Base-by-base conservation (phyloP, 1,140 invertebrate species). In the Zophobas morio region DNA sequence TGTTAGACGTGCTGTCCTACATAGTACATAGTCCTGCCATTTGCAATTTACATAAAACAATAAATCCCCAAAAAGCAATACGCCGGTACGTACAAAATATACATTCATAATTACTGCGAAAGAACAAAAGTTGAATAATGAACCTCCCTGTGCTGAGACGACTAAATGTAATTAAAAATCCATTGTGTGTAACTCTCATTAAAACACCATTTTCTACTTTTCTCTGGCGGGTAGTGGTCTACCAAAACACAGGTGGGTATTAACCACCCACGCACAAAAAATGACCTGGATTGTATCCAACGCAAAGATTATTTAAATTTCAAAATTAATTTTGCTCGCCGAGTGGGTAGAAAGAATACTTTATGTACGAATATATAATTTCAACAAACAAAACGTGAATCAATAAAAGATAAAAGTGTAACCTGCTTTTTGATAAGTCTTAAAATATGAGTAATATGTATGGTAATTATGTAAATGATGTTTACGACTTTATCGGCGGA, bases 141-240 rank as follows among this genome's bases (percentile, higher is more conserved):
- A 20, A 51, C 6, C 20, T 51, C 49, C 49, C 49, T 51, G 2
- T 2, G n/a, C 39, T 66, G 60, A 66, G 39, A 66, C 60, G 60
- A 40, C 37, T 33, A 47, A 33, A 66, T 40, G 60, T 66, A 66
- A 66, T 66, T 66, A 66, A 33, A 66, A 66, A 20, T 40, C 60
- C 60, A 66, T 66, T 66, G 60, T 66, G 20, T 4, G 32, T 6
- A 20, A 66, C 60, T 32, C 60, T 42, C 60, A 42, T 66, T 66
- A 66, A 66, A 66, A 66, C 39, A 40, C 20, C 39, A 66, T 66
- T 66, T 66, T 39, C 60, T 66, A 66, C 60, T 66, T 66, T 66
- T 33, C 20, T 40, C 39, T 46, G 42, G 6, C 42, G 42, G 49
- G 20, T n/a, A 51, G n/a, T 51, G 49, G n/a, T 51, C 20, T 20